Percentiles rank a stretch among this genome's conserved stretches.
phyloP scores from a whole-genome alignment of 1,140 invertebrate genomes.

The Drosophila leontia region DNA sequence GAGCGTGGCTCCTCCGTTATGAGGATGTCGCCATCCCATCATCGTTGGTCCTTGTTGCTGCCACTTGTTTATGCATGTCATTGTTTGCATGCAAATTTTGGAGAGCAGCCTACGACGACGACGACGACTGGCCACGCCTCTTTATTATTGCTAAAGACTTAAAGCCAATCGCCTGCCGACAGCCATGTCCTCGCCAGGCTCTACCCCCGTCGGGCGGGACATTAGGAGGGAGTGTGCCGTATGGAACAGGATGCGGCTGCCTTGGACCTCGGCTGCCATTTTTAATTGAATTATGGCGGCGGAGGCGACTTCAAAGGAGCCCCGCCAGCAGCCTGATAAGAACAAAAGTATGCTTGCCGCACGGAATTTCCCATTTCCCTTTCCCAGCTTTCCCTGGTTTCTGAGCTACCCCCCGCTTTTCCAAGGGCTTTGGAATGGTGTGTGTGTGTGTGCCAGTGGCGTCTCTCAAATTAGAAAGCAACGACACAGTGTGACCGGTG shows the following conservation, averaged over 20 bases:
- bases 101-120: conserved; percentile 22
- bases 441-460: not conserved
- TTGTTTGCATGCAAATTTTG: conserved; percentile 79
- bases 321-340: conserved; percentile 62
- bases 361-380: conserved; percentile 58
- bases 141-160: conserved; percentile 58
- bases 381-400: conserved; percentile 17
- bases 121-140: not conserved
- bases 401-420: not conserved
- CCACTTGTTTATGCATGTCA: conserved; percentile 77
- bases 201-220: no score
- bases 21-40: conserved; percentile 42
- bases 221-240: not conserved
- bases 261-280: conserved; percentile 62
- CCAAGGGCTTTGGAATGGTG: not conserved
- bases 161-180: conserved; percentile 50
- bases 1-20: conserved; percentile 53
- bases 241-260: conserved; percentile 32
- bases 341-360: conserved; percentile 77
- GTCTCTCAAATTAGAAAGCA: conserved; percentile 51
- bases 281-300: conserved; percentile 76
- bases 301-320: conserved; percentile 71
- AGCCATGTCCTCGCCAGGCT: conserved; percentile 29
- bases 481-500: conserved; percentile 22
- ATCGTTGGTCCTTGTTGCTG: conserved; percentile 35